Base-by-base conservation (phyloP, 2,888 invertebrate species). In the Sinodicranocentrus sp. region DNA sequence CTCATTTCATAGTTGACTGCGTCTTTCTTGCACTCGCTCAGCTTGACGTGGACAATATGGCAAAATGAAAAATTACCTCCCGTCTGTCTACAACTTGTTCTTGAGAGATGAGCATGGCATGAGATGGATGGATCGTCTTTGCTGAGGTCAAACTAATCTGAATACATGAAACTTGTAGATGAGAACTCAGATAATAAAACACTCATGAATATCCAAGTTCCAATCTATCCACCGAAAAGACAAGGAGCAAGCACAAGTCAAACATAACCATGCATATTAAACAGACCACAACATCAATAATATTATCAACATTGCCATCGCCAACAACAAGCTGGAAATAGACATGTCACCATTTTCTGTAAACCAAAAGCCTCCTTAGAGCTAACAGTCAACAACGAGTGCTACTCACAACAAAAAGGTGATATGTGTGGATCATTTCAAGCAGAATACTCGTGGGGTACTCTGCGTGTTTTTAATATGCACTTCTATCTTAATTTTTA, bases 61-160 rank as follows among this genome's bases (percentile, higher is more conserved):
- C 43, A 59, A 77, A 68, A 77, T 77, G 77, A 77, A 77, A 77
- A 77, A 77, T 77, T 77, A 77, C 77, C 59, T 59, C 57, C 25
- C 57, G 26, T 67, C 57, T 67, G 76, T 76, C 76, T 57, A 43
- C 76, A 76, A 76, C 54, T 76, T 76, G 76, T 57, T 76, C 54
- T 67, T 76, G 6, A 21, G 33, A 67, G 76, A 67, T 67, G 76
- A 13, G 57, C 21, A 23, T 13, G 21, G 13, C 23, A 76, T 33
- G 33, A 10, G 10, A 6, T 10, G 33, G 75, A 75, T 65, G 65
- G 75, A 75, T 75, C 52, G 39, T 52, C 43, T 25, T 76, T 33
- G 33, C 43, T 76, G 57, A 76, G 76, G 76, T 76, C 76, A 76
- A 75, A 67, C 67, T 44, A 76, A 63, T 75, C 52, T 65, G 63